Conservation (phyloP, 1,140 invertebrate genomes). For the Drosophila chauvacae region DNA sequence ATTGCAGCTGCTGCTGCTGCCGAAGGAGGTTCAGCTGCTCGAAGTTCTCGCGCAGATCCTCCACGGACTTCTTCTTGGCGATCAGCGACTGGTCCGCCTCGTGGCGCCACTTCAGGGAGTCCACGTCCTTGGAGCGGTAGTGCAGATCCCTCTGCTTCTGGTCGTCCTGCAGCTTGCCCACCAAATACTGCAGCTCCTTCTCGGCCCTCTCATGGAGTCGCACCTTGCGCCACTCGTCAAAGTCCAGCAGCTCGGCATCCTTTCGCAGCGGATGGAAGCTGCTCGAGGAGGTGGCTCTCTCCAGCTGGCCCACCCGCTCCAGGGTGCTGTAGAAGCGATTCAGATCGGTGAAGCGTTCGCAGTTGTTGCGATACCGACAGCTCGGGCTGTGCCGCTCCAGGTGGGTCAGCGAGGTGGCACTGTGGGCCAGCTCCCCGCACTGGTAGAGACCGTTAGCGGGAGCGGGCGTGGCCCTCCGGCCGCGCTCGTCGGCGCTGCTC, state of each 20-base stretch:
- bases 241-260: constrained; percentile 93
- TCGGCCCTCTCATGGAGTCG: constrained; percentile 92
- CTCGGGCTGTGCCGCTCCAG: constrained; percentile 75
- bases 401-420: constrained; percentile 73
- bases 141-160: constrained; percentile 94
- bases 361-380: constrained; percentile 88
- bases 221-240: constrained; percentile 93
- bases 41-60: constrained; percentile 92
- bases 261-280: constrained; percentile 89
- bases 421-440: constrained; percentile 77
- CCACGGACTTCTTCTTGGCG: constrained; percentile 93
- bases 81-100: constrained; percentile 91
- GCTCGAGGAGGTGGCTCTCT: constrained; percentile 89
- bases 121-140: constrained; percentile 90
- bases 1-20: constrained; percentile 85
- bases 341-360: constrained; percentile 93
- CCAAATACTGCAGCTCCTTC: constrained; percentile 91
- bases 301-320: constrained; percentile 93
- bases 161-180: constrained; percentile 90
- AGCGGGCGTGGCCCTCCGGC: constrained; percentile 61
- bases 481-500: constrained; percentile 85
- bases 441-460: constrained; percentile 77
- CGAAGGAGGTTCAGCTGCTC: constrained; percentile 78
- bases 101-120: constrained; percentile 89
- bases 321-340: constrained; percentile 94